phyloP scores from a whole-genome alignment of 53 echinoderm and acorn worm genomes.

The Hippasteria phrygiana region DNA sequence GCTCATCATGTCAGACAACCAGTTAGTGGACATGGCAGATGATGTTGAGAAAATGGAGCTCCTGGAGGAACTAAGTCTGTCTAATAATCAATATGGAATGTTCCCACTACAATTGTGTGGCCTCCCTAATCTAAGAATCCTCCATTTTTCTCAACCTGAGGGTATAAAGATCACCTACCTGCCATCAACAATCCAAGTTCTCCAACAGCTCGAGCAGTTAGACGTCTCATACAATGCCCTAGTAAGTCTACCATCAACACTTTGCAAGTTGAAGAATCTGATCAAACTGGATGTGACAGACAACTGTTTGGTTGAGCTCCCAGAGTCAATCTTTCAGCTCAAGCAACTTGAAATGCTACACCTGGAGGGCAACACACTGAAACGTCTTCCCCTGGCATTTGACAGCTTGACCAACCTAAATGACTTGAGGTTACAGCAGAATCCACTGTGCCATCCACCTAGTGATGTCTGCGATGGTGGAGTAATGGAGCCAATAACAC shows the following conservation, averaged over 20 bases:
- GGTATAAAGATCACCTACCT: conserved; percentile 75
- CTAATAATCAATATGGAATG: conserved; percentile 78
- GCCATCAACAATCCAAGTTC: conserved; percentile 73
- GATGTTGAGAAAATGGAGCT: conserved; percentile 74
- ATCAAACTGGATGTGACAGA: conserved; percentile 66
- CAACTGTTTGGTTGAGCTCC: conserved; percentile 79
- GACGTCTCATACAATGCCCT: conserved; percentile 83
- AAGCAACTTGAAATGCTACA: conserved; percentile 71
- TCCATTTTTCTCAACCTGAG: conserved; percentile 76
- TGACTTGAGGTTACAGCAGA: conserved; percentile 79
- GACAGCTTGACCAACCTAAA: conserved; percentile 73
- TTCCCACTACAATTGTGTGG: conserved; percentile 84
- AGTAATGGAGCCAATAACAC: conserved; percentile 89
- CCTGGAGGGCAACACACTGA: conserved; percentile 78
- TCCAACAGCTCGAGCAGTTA: conserved; percentile 78
- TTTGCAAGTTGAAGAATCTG: conserved; percentile 69
- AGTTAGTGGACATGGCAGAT: conserved; percentile 78
- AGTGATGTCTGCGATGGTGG: conserved; percentile 94
- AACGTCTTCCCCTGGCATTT: conserved; percentile 74
- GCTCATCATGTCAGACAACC: conserved; percentile 82
- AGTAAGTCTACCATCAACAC: conserved; percentile 70
- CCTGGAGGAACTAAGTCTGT: conserved; percentile 76
- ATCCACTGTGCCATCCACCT: conserved; percentile 87
- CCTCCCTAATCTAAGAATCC: conserved; percentile 71
- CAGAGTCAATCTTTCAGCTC: conserved; percentile 77